Evolutionary conservation across 2,797 vertebrate genomes (phyloP), one percentile per base, ranked within the genome.

Genomic region (Semaprochilodus insignis): DNA sequence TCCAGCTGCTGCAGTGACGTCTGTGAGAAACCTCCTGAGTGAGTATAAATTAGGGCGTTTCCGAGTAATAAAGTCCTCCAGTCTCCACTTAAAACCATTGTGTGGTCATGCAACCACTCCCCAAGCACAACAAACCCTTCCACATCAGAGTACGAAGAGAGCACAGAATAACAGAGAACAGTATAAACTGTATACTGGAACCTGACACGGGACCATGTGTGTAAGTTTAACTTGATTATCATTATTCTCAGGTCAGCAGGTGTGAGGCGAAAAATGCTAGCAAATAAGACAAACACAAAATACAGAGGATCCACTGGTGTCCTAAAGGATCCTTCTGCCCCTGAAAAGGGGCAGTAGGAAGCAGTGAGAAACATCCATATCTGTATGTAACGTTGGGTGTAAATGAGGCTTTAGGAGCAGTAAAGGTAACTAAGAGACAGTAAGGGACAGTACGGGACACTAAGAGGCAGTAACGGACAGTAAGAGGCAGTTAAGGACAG

Each of bases 21-120:
- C 44, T 48, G 44, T 48, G 44, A 48, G 44, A 10, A 48, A 59
- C 55, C 55, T 59, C 55, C 21, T 15, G 55, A 21, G 55, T 59
- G 19, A 21, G 15, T 11, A 60, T 25, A 60, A 60, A 60, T 60
- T 60, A 2, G 55, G 55, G 59, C 59, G 59, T 25, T n/a, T 25
- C 59, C n/a, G 59, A 60, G 59, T 60, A 25, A 60, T 60, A 25
- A 60, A 60, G 59, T 60, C 13, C 23, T 14, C 3, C 19, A 21
- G 17, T 60, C n/a, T 14, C n/a, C 59, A 60, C n/a, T 70, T 48
- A 70, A 48, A 70, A 10, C 36, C 66, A 69, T n/a, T 44, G 66
- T 69, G 34, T n/a, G 67, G 67, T n/a, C 69, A 36, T 16, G 13
- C 15, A 25, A 51, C 67, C 67, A 6, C 67, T 51, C 23, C n/a